Conservation (phyloP, 2,888 invertebrate genomes). For the Drosophila greeni region DNA sequence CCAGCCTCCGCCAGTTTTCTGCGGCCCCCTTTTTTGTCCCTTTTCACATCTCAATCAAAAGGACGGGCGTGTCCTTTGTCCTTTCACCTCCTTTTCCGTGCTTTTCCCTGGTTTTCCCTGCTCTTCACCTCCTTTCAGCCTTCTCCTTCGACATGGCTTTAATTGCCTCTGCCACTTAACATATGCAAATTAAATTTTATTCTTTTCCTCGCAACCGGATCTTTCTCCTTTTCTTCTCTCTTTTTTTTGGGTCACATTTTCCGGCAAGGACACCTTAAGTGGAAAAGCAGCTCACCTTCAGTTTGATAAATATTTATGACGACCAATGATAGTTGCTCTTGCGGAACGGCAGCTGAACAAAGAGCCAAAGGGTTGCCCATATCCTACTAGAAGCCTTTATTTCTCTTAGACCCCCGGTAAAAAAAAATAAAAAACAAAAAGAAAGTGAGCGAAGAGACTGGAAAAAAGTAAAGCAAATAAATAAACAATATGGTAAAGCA, state of each 20-base stretch:
- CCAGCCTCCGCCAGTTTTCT: constrained; percentile 20
- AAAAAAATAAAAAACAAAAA: constrained; percentile 20
- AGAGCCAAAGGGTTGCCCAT: constrained; percentile 25
- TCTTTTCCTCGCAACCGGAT: constrained; percentile 19
- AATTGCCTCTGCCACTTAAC: constrained; percentile 74
- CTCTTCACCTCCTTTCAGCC: constrained; percentile 15
- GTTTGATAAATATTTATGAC: constrained; percentile 52
- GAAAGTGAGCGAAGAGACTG: neutral
- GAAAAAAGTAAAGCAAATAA: constrained; percentile 20
- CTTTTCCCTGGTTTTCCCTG: constrained; percentile 10
- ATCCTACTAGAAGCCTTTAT: constrained; percentile 4
- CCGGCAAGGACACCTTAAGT: constrained; percentile 58
- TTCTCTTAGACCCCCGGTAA: neutral
- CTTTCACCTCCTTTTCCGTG: constrained; percentile 19
- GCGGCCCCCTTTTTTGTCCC: constrained; percentile 29
- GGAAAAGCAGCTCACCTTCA: constrained; percentile 34
- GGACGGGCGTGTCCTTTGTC: constrained; percentile 32
- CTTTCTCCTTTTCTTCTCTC: constrained; percentile 8
- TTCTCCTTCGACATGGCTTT: constrained; percentile 43
- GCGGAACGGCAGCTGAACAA: constrained; percentile 23
- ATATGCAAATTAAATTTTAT: constrained; percentile 71
- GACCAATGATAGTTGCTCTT: constrained; percentile 52
- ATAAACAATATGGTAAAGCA: constrained; percentile 26
- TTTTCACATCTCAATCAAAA: constrained; percentile 66
- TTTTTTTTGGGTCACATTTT: constrained; percentile 24